Percentiles rank a stretch among this genome's conserved stretches.
Conservation (phyloP, 1,140 invertebrate genomes). For the Drosophila yakuba region DNA sequence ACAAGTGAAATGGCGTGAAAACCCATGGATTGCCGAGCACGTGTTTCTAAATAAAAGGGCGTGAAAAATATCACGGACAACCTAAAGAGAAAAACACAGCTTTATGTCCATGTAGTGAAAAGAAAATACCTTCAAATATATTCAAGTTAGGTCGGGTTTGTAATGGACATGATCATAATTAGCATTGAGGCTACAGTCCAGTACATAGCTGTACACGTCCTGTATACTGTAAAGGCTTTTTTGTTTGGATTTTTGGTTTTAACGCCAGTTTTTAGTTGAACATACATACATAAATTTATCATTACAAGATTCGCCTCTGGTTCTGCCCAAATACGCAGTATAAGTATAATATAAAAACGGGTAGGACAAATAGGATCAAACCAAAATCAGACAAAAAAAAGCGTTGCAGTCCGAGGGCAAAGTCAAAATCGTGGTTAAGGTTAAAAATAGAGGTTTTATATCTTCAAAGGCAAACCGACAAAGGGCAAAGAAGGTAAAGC, state of each 20-base stretch:
- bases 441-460: slow-evolving; percentile 10
- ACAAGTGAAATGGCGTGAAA: slow-evolving; percentile 57
- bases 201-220: not conserved
- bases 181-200: slow-evolving; percentile 8
- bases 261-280: too few species aligned
- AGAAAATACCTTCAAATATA: not conserved
- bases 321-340: too few species aligned
- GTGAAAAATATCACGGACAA: slow-evolving; percentile 62
- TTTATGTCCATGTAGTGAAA: not conserved
- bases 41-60: slow-evolving; percentile 56
- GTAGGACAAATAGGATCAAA: slow-evolving; percentile 9
- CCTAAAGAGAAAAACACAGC: slow-evolving; percentile 12
- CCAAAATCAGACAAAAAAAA: slow-evolving; percentile 29
- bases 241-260: too few species aligned
- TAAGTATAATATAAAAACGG: too few species aligned
- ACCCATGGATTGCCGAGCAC: slow-evolving; percentile 39
- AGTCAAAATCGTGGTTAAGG: slow-evolving; percentile 29
- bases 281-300: too few species aligned
- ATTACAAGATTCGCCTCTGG: not conserved
- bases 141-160: not conserved
- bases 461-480: slow-evolving; percentile 74
- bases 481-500: slow-evolving; percentile 11
- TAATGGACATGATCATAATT: slow-evolving; percentile 8
- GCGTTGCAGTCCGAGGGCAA: slow-evolving; percentile 4
- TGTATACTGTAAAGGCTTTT: too few species aligned